A percentile compares a stretch with the other conserved stretches of the same genome.
Conservation (phyloP, 1,140 invertebrate genomes). For the Heliconius congener region DNA sequence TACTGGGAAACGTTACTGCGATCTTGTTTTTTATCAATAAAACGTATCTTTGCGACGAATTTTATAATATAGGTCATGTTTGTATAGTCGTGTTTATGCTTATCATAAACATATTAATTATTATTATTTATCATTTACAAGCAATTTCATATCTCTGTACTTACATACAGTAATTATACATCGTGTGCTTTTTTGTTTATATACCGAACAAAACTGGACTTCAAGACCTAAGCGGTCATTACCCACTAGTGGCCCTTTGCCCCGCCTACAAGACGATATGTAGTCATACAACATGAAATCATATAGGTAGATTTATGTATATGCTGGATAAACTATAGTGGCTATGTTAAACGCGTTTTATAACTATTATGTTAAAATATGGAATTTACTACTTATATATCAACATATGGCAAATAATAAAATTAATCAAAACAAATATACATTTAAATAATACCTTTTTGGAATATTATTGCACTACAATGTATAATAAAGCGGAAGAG, state of each 20-base stretch:
- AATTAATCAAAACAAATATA: no score
- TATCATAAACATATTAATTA: background rate
- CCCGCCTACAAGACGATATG: slow-evolving; percentile 44
- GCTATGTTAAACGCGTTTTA: background rate
- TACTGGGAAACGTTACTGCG: no score
- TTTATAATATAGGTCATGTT: slow-evolving; percentile 8
- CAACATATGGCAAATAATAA: no score
- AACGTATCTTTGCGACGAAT: background rate
- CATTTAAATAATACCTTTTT: no score
- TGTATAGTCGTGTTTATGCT: background rate
- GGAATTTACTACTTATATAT: no score
- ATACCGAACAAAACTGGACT: slow-evolving; percentile 37
- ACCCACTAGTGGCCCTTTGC: slow-evolving; percentile 53
- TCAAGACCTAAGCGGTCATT: slow-evolving; percentile 48
- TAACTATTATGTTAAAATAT: background rate
- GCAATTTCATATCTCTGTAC: background rate
- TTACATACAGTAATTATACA: background rate
- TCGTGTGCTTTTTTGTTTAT: background rate
- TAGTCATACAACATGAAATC: background rate
- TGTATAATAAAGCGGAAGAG: no score
- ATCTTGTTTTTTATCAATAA: background rate
- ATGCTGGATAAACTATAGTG: background rate
- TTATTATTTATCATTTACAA: slow-evolving; percentile 1
- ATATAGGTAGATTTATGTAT: background rate
- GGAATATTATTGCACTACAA: no score